Conservation (phyloP, 1,140 invertebrate species). For the Luehdorfia chinensis region DNA sequence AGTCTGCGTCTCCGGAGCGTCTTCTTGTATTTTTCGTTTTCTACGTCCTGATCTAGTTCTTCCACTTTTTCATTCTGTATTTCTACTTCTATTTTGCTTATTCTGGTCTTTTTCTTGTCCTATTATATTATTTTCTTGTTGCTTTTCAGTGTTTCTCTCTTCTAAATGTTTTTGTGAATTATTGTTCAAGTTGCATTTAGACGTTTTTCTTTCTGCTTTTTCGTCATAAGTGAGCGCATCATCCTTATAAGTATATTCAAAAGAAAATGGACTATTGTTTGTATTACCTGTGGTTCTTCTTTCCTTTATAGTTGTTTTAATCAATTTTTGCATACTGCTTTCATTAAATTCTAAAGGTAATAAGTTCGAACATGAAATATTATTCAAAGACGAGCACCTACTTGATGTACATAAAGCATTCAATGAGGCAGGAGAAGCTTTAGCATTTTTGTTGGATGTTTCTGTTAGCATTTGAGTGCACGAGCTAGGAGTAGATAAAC, state of each 20-base stretch:
- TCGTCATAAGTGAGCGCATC: constrained; percentile 11
- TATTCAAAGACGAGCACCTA: constrained; percentile 23
- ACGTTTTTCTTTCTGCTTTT: constrained; percentile 19
- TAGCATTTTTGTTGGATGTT: constrained; percentile 18
- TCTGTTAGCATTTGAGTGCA: constrained; percentile 2
- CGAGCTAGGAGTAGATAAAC: constrained; percentile 21
- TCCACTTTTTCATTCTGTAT: constrained; percentile 18
- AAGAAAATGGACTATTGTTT: constrained; percentile 8
- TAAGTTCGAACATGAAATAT: constrained; percentile 19
- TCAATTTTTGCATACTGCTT: constrained; percentile 23
- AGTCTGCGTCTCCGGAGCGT: constrained; percentile 12
- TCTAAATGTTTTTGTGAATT: constrained; percentile 20
- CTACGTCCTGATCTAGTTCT: constrained; percentile 15
- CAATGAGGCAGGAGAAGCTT: constrained; percentile 14
- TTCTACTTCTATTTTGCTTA: constrained; percentile 17
- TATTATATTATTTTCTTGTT: constrained; percentile 21
- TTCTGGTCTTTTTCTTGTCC: constrained; percentile 15
- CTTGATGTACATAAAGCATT: not conserved
- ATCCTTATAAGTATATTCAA: constrained; percentile 20
- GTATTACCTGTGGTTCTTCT: constrained; percentile 19
- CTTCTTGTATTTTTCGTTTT: constrained; percentile 20
- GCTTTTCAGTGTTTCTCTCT: constrained; percentile 17
- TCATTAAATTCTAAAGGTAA: constrained; percentile 21
- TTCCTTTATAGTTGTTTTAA: constrained; percentile 20
- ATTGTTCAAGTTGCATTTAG: constrained; percentile 11